Conservation (phyloP, 2,113 vertebrate species). For the Cryptotis parvus region DNA sequence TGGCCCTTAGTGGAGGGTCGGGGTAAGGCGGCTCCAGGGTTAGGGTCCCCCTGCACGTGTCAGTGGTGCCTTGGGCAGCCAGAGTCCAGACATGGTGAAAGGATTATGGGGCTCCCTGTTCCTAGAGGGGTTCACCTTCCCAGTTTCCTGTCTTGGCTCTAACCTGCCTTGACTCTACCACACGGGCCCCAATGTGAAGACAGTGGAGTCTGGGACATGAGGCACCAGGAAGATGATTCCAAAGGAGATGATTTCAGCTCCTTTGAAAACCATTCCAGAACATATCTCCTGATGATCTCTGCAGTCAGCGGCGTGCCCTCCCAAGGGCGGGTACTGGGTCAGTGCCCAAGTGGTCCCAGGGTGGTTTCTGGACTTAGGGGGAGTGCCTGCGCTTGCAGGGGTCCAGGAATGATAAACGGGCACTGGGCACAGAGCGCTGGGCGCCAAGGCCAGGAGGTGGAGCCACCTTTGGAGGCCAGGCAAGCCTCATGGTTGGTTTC, state of each 20-base stretch:
- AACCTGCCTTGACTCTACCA: no score
- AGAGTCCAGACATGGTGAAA: not conserved
- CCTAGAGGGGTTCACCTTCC: no score
- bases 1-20: slow-evolving; percentile 61
- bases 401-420: not conserved
- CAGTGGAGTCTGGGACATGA: no score
- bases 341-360: not conserved
- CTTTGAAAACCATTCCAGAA: no score
- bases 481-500: no score
- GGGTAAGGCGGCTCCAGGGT: slow-evolving; percentile 76
- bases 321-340: no score
- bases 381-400: not conserved
- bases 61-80: not conserved
- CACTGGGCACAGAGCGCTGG: rapidly evolving
- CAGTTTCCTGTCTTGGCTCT: no score
- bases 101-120: no score
- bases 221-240: no score
- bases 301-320: not conserved
- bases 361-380: not conserved
- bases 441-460: not conserved
- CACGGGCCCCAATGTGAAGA: no score
- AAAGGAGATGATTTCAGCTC: no score
- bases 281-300: no score
- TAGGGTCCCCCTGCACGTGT: not conserved
- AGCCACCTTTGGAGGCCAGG: not conserved